Evolutionary conservation across 2,113 vertebrate species (phyloP), one percentile per base, ranked within the genome.

Genomic region (Ivindomyrus marchei): DNA sequence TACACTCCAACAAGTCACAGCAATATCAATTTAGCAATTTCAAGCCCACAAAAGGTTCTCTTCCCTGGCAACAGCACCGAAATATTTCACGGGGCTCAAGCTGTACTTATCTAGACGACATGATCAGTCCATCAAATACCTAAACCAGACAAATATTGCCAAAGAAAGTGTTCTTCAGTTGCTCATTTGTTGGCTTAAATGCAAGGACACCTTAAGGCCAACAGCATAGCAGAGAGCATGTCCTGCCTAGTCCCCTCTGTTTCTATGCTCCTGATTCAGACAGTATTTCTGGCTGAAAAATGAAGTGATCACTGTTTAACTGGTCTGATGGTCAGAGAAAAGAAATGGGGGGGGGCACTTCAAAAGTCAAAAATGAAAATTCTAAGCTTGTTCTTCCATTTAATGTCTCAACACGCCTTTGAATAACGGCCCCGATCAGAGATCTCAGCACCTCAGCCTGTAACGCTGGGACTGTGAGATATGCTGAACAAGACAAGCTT

Each of bases 141-240:
- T 31, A 9, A 85, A 90, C 88, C 45, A 45, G 84, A 70, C 21
- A 49, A 74, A 84, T 83, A n/a, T 36, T 36, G 11, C 45, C 27
- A 27, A 47, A 52, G 49, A 46, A 31, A 17, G 0, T n/a, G 70
- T 52, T 83, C 88, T 39, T 42, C 90, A 86, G 47, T 21, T 74
- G 19, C 85, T 39, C 3, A 31, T 70, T 47, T 80, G 19, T 88
- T 89, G 80, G 84, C 77, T 89, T 39, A 80, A 85, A 87, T 47
- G 19, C 84, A 89, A 85, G 46, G 24, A 85, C 39, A 39, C 58
- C 62, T 45, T 85, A 46, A 13, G 88, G 85, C 42, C 85, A 87
- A 66, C n/a, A 3, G n/a, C n/a, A 66, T 27, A 66, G 62, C 9
- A 70, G n/a, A 66, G 10, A 58, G 4, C 17, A 56, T 56, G 19